Base-by-base conservation (phyloP, 2,888 invertebrate genomes). In the Limnephilus lunatus region DNA sequence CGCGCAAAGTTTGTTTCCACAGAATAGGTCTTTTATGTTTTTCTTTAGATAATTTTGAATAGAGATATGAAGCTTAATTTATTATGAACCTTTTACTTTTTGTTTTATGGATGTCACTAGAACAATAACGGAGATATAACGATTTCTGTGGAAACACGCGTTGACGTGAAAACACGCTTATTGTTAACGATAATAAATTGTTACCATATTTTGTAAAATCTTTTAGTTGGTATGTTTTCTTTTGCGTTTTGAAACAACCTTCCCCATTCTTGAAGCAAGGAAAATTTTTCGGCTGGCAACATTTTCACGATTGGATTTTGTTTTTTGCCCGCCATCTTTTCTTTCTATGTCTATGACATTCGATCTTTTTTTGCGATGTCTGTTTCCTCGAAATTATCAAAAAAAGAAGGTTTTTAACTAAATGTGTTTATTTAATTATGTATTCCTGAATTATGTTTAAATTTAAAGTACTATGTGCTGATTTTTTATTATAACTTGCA, bases 321-420 rank as follows among this genome's bases (percentile, higher is more conserved):
- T 32, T 31, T 31, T 87, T 53, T 87, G 68, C 15, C 87, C 31
- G 87, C 87, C 87, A 87, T 87, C 12, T 87, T 86, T 35, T n/a
- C n/a, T 25, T 44, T 86, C 39, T 30, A 31, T 87, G 53, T 86
- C 39, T 30, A 31, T 87, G 53, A 87, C 32, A 53, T 87, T 87
- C 48, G 87, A 53, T 48, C 86, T n/a, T 68, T 87, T 12, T 53
- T 87, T 30, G 31, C 53, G 30, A 87, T 87, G 87, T 87, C 87
- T 87, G 44, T 48, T 53, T 19, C 87, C 25, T 48, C n/a, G n/a
- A 83, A 83, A 31, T 48, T 87, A 15, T 48, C 53, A 12, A 87
- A 87, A 32, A 87, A 68, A 31, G 53, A 87, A 87, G 87, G 87
- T 87, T 87, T 87, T 15, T 44, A 44, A 3, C 2, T 30, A n/a